Evolutionary conservation across 2,797 vertebrate genomes (phyloP), one percentile per base, ranked within the genome.

Genomic region (Spea hammondii): DNA sequence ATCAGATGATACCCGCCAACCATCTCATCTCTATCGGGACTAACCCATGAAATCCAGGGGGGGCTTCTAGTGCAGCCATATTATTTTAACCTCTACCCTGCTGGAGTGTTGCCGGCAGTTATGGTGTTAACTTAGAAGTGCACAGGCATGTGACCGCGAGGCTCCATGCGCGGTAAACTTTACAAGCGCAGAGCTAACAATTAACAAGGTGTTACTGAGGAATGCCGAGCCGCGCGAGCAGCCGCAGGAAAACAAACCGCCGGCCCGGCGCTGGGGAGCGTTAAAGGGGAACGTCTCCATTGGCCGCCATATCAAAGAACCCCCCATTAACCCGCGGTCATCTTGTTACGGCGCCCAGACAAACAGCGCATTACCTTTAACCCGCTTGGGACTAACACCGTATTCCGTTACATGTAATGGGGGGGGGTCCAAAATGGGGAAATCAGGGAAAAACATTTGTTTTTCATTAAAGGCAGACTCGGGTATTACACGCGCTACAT

Each of bases 131-230:
- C 46, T 4, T 9, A 6, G 14, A 32, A 32, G 3, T 17, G 60
- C 14, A 6, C 10, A 67, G 3, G 49, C 46, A 48, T 67, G 47
- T 48, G 46, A 13, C 65, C 65, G 68, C 32, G 32, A n/a, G 54
- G 51, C 77, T 4, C 46, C 32, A 44, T 54, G 14, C n/a, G 77
- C 71, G 53, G 60, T 73, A 74, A 73, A 51, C 10, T 73, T 74
- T 69, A 79, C 72, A 74, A 69, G 72, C 47, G 48, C 48, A 65
- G 72, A 74, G 72, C 72, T 70, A 74, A 70, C 78, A 14, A 74
- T 74, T 79, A 79, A 74, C 72, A 66, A 74, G 65, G 78, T 79
- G 71, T 48, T 17, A 50, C 32, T 75, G 72, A 75, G 78, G 13
- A 50, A 70, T 64, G 66, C 57, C 5, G 65, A 46, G 71, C 48